Conservation (phyloP, 2,113 vertebrate genomes). For the Perognathus longimembris region DNA sequence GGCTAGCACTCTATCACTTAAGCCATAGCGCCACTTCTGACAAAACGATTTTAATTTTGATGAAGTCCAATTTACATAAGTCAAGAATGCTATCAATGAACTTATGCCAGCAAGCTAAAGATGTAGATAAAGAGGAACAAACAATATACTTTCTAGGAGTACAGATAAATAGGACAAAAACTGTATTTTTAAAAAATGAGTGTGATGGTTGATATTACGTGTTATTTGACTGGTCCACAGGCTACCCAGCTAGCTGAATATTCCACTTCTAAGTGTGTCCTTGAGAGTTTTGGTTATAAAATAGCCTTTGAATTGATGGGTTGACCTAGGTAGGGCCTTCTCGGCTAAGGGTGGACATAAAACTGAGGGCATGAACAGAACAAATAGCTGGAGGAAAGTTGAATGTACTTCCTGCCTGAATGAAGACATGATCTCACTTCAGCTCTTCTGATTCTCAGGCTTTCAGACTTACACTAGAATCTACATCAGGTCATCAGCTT, state of each 20-base stretch:
- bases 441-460: not conserved
- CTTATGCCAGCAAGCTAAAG: not conserved
- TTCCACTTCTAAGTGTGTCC: not conserved
- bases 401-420: not conserved
- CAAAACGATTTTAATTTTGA: not conserved
- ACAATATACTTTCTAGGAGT: not conserved
- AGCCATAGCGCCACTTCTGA: too few species aligned
- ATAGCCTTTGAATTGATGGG: too few species aligned
- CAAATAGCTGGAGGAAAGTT: not conserved
- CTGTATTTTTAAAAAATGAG: not conserved
- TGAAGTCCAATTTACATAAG: not conserved
- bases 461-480: not conserved
- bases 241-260: not conserved
- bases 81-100: not conserved
- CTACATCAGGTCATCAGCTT: not conserved
- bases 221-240: not conserved
- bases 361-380: not conserved
- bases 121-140: not conserved
- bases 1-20: too few species aligned
- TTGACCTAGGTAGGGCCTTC: not conserved
- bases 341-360: too few species aligned
- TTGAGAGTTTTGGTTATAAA: not conserved
- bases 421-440: not conserved
- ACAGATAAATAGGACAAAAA: not conserved
- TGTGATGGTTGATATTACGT: too few species aligned